These are phyloP conservation scores for Podarcis siculus DNA, from an alignment of 2,797 vertebrate genomes.

Conservation along the genomic window DNA sequence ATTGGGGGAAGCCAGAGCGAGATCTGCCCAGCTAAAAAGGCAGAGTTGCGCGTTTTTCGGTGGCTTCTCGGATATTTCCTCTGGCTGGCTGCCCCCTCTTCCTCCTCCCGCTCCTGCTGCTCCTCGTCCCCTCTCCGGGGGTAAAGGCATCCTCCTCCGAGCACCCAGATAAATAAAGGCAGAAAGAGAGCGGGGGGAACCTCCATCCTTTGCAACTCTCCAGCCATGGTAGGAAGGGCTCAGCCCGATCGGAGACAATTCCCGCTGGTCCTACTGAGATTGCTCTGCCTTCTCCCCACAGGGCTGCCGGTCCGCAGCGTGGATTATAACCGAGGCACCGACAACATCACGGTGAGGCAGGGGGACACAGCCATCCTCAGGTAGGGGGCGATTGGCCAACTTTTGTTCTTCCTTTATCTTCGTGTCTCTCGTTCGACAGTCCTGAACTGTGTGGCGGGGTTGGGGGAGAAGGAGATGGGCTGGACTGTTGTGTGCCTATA, in stretches of 20 bases:
- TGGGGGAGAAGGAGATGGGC: not conserved
- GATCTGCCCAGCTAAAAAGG: not conserved
- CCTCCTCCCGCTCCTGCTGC: not conserved
- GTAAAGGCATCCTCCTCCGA: not conserved
- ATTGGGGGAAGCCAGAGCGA: not conserved
- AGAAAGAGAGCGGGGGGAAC: slow-evolving; percentile 62
- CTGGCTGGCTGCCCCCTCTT: not conserved
- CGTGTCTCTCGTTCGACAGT: slow-evolving; percentile 17
- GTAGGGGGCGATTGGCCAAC: slow-evolving; percentile 86
- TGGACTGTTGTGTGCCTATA: slow-evolving; percentile 26
- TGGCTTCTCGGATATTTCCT: not conserved
- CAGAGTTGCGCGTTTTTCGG: slow-evolving; percentile 7
- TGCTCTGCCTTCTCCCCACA: slow-evolving; percentile 99
- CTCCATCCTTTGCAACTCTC: slow-evolving; percentile 72
- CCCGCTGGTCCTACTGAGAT: slow-evolving; percentile 95
- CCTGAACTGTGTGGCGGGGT: slow-evolving; percentile 32
- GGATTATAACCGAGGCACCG: slow-evolving; percentile 97
- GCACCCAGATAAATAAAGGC: slow-evolving; percentile 56
- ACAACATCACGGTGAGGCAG: slow-evolving; percentile 99
- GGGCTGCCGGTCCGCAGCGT: slow-evolving; percentile 98
- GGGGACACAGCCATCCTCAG: slow-evolving; percentile 98
- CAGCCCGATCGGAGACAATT: slow-evolving; percentile 90
- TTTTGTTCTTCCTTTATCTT: slow-evolving; percentile 26
- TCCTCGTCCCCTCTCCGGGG: not conserved
- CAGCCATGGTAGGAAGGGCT: slow-evolving; percentile 90